These are phyloP conservation scores for Microplitis mediator DNA, from an alignment of 1,140 invertebrate genomes.

Conservation along the genomic window DNA sequence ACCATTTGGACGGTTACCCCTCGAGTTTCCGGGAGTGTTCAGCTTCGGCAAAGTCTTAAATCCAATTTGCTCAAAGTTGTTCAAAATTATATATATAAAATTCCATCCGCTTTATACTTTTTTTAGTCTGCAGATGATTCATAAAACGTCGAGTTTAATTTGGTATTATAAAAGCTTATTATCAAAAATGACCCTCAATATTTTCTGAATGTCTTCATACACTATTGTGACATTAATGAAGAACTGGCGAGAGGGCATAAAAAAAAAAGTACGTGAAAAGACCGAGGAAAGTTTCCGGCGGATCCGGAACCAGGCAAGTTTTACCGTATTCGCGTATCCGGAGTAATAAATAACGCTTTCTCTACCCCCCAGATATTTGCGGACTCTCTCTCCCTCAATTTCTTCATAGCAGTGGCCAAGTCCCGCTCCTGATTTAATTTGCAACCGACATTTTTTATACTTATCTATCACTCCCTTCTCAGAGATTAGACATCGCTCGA, in stretches of 20 bases:
- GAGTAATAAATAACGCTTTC: slow-evolving; percentile 46
- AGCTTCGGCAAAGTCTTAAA: slow-evolving; percentile 42
- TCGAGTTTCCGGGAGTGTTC: slow-evolving; percentile 35
- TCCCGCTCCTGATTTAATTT: slow-evolving; percentile 41
- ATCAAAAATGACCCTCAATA: neutral
- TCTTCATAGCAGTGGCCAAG: slow-evolving; percentile 35
- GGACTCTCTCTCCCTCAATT: slow-evolving; percentile 32
- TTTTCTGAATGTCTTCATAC: neutral
- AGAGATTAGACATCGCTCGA: too few species aligned
- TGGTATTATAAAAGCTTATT: neutral
- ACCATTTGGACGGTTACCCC: slow-evolving; percentile 45
- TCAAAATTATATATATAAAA: slow-evolving; percentile 26
- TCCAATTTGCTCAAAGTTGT: slow-evolving; percentile 40
- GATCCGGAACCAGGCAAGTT: slow-evolving; percentile 50
- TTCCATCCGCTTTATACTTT: slow-evolving; percentile 15
- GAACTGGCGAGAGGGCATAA: neutral
- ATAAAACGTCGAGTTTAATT: neutral
- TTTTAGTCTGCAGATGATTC: neutral
- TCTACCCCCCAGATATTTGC: slow-evolving; percentile 31
- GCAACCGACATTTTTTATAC: slow-evolving; percentile 3
- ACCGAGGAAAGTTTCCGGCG: slow-evolving; percentile 47
- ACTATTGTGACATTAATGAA: slow-evolving; percentile 15
- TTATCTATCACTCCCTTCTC: too few species aligned
- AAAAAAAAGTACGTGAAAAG: slow-evolving; percentile 32
- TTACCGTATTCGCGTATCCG: slow-evolving; percentile 54